Evolutionary conservation across 2,888 invertebrate genomes (phyloP).

Genomic region (Shargacucullia verbasci): DNA sequence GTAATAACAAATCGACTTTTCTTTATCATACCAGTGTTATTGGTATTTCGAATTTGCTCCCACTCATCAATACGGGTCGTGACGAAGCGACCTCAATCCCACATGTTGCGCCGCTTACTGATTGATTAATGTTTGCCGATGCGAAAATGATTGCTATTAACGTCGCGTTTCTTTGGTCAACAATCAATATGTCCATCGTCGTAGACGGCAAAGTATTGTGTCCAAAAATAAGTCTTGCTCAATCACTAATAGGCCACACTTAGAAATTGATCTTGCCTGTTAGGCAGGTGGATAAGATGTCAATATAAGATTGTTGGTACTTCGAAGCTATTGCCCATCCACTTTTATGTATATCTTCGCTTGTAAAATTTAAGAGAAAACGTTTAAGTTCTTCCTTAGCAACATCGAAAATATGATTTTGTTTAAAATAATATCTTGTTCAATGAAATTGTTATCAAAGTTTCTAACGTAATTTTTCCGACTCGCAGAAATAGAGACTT

Average conservation of each 20-base stretch:
- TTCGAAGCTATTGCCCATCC: too few relatives aligned
- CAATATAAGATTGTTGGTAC: too few relatives aligned
- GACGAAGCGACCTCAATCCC: not conserved
- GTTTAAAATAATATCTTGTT: too few relatives aligned
- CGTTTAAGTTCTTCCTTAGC: too few relatives aligned
- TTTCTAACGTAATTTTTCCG: not conserved
- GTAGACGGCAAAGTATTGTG: conserved; percentile 20
- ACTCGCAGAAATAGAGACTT: not conserved
- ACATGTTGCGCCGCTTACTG: conserved; percentile 5
- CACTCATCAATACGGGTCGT: conserved; percentile 4
- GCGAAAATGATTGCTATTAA: conserved; percentile 46
- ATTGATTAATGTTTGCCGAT: conserved; percentile 38
- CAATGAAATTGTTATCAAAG: not conserved
- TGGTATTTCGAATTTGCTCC: not conserved
- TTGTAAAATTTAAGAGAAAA: too few relatives aligned
- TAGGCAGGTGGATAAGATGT: too few relatives aligned
- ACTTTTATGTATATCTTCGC: too few relatives aligned
- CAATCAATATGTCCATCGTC: conserved; percentile 35
- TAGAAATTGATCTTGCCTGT: too few relatives aligned
- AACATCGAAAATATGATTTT: too few relatives aligned
- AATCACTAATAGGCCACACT: too few relatives aligned
- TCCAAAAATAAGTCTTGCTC: too few relatives aligned
- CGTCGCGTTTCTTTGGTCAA: conserved; percentile 26
- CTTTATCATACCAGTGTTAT: not conserved
- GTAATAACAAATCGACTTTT: too few relatives aligned